Conservation (phyloP, 2,888 invertebrate species). For the Liodrosophila aerea region DNA sequence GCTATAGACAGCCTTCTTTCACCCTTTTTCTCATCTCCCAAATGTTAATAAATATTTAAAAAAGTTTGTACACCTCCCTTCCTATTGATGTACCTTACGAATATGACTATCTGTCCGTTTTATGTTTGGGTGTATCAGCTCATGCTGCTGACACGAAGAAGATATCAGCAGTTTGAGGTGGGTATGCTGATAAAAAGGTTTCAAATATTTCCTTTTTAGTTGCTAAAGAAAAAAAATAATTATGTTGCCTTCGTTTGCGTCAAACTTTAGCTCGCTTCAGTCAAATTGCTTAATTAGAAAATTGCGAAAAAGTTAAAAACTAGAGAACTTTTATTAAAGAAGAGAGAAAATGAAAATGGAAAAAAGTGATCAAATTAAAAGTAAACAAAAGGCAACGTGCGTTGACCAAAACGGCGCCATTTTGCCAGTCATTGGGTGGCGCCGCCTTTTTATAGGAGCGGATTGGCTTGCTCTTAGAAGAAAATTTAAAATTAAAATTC, state of each 20-base stretch:
- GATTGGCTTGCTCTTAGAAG: constrained; percentile 36
- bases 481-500: constrained; percentile 74
- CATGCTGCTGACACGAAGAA: constrained; percentile 35
- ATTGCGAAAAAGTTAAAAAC: constrained; percentile 63
- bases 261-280: constrained; percentile 68
- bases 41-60: too few relatives aligned
- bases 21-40: too few relatives aligned
- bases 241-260: constrained; percentile 69
- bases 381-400: constrained; percentile 73
- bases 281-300: constrained; percentile 81
- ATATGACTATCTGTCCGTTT: constrained; percentile 31
- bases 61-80: too few relatives aligned
- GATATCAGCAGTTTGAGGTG: constrained; percentile 37
- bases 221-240: constrained; percentile 50
- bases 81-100: too few relatives aligned
- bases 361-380: constrained; percentile 73
- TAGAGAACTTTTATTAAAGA: constrained; percentile 40
- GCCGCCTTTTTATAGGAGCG: constrained; percentile 47
- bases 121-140: constrained; percentile 29
- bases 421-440: constrained; percentile 49
- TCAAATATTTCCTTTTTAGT: too few relatives aligned
- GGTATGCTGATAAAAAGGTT: constrained; percentile 10
- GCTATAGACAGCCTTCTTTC: too few relatives aligned
- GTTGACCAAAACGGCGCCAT: constrained; percentile 73
- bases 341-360: constrained; percentile 14